Evolutionary conservation across 2,888 invertebrate genomes (phyloP), one percentile per base, ranked within the genome.

Genomic region (Gasteruption jaculator): DNA sequence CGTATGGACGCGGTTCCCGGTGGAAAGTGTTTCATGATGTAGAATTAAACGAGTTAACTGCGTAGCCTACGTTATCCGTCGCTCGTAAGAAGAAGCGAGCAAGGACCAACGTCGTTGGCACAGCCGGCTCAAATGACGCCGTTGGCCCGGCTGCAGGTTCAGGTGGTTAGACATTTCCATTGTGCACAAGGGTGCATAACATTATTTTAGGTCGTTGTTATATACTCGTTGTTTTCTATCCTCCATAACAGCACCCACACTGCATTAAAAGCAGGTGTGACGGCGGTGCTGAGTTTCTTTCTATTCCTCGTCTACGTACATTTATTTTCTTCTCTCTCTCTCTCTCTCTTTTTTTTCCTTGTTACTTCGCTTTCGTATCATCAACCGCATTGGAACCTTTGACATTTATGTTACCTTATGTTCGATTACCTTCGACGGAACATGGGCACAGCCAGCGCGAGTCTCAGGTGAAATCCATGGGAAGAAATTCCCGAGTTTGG

Each of bases 181-280:
- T 56, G 54, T 56, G 48, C 52, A 46, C 60, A 59, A 59, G 69
- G 69, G 69, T 70, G 69, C 69, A 70, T 70, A n/a, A 69, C 66
- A 68, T 69, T 68, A 69, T 56, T 62, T 60, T 57, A 53, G 57
- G n/a, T n/a, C n/a, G n/a, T n/a, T n/a, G n/a, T n/a, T n/a, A n/a
- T n/a, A n/a, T n/a, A n/a, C n/a, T 58, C 55, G 58, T 51, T 57
- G 50, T 49, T 48, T 47, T 49, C 48, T 45, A 40, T 47, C 49
- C 53, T 55, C 46, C 54, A 42, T 49, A 53, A 46, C 42, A 48
- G 59, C 60, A 61, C 65, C 65, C 62, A 68, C 68, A 64, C 60
- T 56, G 52, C 52, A 50, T 50, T 53, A n/a, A 50, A 58, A 61
- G 60, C 69, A 69, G 69, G 69, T 69, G 69, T 55, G 56, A 47